Conservation (phyloP, 2,888 invertebrate species). For the Hartigia nigra region DNA sequence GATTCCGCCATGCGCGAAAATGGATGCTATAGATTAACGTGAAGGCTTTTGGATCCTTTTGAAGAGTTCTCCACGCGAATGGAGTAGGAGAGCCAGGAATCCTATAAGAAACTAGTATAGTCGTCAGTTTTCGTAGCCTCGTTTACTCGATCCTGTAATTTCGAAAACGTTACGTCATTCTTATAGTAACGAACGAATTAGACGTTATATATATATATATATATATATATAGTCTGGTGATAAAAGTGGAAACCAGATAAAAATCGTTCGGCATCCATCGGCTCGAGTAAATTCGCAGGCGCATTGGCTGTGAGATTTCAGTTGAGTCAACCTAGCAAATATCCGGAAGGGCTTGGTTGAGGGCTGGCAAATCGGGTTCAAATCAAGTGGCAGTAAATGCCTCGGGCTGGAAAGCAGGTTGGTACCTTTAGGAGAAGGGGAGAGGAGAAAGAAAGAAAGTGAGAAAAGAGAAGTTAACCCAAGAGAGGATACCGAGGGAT, state of each 20-base stretch:
- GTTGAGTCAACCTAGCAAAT: conserved; percentile 52
- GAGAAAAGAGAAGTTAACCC: conserved; percentile 12
- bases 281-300: conserved; percentile 7
- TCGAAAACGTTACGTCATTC: not conserved
- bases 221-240: not conserved
- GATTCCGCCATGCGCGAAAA: not conserved
- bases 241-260: not conserved
- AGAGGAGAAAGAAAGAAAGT: conserved; percentile 21
- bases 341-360: conserved; percentile 45
- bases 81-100: not conserved
- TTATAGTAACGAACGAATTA: not conserved
- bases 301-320: conserved; percentile 28
- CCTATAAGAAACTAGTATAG: not conserved
- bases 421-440: conserved; percentile 18
- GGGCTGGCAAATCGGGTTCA: conserved; percentile 53
- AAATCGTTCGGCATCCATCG: conserved; percentile 1
- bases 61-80: not conserved
- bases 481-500: not conserved
- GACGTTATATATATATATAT: not conserved
- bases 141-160: not conserved
- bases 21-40: not conserved
- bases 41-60: not conserved
- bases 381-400: conserved; percentile 59
- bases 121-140: not conserved
- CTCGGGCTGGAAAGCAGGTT: conserved; percentile 29